Evolutionary conservation across 1,140 invertebrate species (phyloP).

Genomic region (Cotesia typhae): DNA sequence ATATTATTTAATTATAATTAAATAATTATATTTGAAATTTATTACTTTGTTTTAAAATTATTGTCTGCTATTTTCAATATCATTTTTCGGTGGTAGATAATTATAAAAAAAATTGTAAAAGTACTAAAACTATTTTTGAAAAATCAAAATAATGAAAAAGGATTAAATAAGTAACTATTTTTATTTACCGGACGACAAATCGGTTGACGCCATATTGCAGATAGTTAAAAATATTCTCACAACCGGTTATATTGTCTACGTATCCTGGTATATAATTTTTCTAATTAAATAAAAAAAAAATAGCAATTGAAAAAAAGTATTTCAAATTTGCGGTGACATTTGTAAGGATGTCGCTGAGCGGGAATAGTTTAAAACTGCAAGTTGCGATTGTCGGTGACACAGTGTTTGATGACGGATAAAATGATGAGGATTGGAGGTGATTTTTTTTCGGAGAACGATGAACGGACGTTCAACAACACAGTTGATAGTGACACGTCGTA

Average conservation of each 20-base stretch:
- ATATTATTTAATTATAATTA: too few species aligned
- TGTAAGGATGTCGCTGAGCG: background rate
- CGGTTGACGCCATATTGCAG: slow-evolving; percentile 65
- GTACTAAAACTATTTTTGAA: too few species aligned
- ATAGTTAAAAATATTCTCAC: slow-evolving; percentile 49
- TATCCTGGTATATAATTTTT: background rate
- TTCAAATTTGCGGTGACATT: too few species aligned
- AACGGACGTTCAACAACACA: background rate
- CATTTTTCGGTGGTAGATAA: too few species aligned
- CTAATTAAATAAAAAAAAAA: slow-evolving; percentile 13
- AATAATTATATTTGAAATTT: too few species aligned
- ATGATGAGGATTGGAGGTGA: too few species aligned
- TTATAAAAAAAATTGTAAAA: too few species aligned
- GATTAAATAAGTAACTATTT: slow-evolving; percentile 22
- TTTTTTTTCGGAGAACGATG: slow-evolving; percentile 3
- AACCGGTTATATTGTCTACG: slow-evolving; percentile 24
- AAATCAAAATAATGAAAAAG: too few species aligned
- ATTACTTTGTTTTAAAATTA: too few species aligned
- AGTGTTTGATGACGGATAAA: too few species aligned
- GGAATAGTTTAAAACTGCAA: background rate
- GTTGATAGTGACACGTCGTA: slow-evolving; percentile 36
- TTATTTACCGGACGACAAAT: slow-evolving; percentile 65
- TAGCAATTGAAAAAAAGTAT: background rate
- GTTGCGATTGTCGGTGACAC: background rate
- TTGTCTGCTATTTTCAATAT: too few species aligned